Conservation (phyloP, 2,888 invertebrate genomes). For the Chrysodeixis includens region DNA sequence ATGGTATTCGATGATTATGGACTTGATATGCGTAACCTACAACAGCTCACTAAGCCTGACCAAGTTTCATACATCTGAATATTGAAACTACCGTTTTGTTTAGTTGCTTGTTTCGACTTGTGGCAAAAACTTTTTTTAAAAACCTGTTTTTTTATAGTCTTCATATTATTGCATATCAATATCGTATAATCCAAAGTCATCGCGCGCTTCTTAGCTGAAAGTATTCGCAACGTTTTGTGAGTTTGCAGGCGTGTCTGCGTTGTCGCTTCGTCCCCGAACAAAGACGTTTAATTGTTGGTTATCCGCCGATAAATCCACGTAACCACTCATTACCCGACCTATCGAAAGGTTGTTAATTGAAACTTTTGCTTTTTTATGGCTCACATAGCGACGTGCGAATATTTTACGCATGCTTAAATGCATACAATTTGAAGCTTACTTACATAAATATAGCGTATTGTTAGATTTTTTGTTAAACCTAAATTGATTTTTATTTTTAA, state of each 20-base stretch:
- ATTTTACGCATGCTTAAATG: conserved; percentile 20
- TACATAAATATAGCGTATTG: conserved; percentile 34
- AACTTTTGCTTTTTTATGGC: conserved; percentile 75
- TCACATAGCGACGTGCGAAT: conserved; percentile 38
- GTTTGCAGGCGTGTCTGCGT: conserved; percentile 65
- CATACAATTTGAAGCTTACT: neutral
- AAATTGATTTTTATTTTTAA: neutral
- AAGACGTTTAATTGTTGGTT: conserved; percentile 87
- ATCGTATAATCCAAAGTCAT: conserved; percentile 25
- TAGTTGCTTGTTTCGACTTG: too few species aligned
- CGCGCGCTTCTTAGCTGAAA: conserved; percentile 53
- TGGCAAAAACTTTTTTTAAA: too few species aligned
- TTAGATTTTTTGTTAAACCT: conserved; percentile 32
- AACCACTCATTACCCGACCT: conserved; percentile 85
- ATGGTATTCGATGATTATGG: neutral
- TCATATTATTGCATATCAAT: neutral
- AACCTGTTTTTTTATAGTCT: too few species aligned
- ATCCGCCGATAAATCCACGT: conserved; percentile 82
- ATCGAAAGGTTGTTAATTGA: conserved; percentile 88
- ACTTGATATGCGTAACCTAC: neutral
- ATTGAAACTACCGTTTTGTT: too few species aligned
- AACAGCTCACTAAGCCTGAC: too few species aligned
- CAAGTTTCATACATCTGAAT: too few species aligned
- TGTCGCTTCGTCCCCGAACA: conserved; percentile 71
- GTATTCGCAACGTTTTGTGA: conserved; percentile 65